phyloP scores from a whole-genome alignment of 1,140 invertebrate species.

The Leptinotarsa texana region DNA sequence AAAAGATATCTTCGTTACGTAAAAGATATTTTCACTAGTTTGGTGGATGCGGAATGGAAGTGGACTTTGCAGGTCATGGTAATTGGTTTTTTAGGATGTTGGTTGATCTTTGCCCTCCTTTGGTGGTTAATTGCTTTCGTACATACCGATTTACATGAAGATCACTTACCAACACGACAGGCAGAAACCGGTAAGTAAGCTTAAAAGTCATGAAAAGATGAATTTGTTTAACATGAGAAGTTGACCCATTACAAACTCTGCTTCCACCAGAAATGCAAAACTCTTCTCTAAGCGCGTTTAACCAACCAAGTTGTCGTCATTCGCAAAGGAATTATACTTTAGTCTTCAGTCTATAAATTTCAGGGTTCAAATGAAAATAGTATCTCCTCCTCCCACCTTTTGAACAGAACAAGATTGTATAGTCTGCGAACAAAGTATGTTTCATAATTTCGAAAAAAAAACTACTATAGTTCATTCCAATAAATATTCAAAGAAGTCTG shows the following conservation, averaged over 20 bases:
- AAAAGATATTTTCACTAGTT: slow-evolving; percentile 80
- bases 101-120: slow-evolving; percentile 87
- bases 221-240: not conserved
- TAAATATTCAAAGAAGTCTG: too few species aligned
- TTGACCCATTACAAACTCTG: not conserved
- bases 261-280: not conserved
- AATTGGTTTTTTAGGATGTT: slow-evolving; percentile 86
- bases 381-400: too few species aligned
- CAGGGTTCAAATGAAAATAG: too few species aligned
- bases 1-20: slow-evolving; percentile 85
- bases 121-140: slow-evolving; percentile 95
- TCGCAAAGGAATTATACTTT: too few species aligned
- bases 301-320: too few species aligned
- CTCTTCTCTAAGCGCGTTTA: too few species aligned
- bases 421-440: too few species aligned
- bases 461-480: too few species aligned
- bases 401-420: too few species aligned
- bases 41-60: slow-evolving; percentile 88
- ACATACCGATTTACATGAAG: slow-evolving; percentile 85
- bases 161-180: slow-evolving; percentile 57
- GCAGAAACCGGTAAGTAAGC: slow-evolving; percentile 24
- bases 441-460: too few species aligned
- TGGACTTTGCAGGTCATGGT: slow-evolving; percentile 74
- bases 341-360: too few species aligned
- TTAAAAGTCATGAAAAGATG: too few species aligned